Base-by-base conservation (phyloP, 1,140 invertebrate species). In the Diachasma alloeum region DNA sequence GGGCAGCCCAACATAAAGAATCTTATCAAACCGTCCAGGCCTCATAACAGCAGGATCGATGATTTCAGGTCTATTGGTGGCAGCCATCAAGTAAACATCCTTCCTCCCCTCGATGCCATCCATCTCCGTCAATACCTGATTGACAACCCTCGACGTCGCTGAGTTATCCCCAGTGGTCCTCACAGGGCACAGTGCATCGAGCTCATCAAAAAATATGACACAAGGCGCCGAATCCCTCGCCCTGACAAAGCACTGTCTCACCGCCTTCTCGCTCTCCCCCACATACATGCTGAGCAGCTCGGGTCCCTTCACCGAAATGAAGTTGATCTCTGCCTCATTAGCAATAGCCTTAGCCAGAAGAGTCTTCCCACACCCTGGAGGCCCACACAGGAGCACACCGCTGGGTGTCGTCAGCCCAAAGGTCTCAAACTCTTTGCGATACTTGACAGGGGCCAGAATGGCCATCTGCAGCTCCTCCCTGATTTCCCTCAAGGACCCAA, bases 131-230 rank as follows among this genome's bases (percentile, higher is more conserved):
- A 99, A 88, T 83, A 99, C 91, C 87, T 99, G 98, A 88, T 99
- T 99, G 0, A 99, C 98, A 19, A 99, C 95, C 19, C 98, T 92
- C 10, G 93, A 94, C 4, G 92, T 92, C 0, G 94, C 92, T 5
- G 93, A 92, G 80, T 92, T 92, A 78, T 95, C 94, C 68, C 91
- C 93, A 67, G 95, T 94, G 6, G 94, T 94, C 85, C 98, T 91
- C 83, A 95, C 95, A 0, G 98, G 97, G 88, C 98, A 99, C 8
- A 99, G 87, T 0, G 98, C 96, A 90, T 99, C 99, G 78, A 99
- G 93, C 90, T 99, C 99, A 87, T 99, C 99, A 88, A 99, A 99
- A 90, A 99, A 99, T 85, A 99, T 99, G 13, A 99, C 97, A 90
- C 98, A 99, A 0, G 99, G 99, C 0, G 96, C 92, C 0, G 97